A percentile compares a stretch with the other conserved stretches of the same genome.
Conservation (phyloP, 2,888 invertebrate species). For the Apomyelois bistriatella region DNA sequence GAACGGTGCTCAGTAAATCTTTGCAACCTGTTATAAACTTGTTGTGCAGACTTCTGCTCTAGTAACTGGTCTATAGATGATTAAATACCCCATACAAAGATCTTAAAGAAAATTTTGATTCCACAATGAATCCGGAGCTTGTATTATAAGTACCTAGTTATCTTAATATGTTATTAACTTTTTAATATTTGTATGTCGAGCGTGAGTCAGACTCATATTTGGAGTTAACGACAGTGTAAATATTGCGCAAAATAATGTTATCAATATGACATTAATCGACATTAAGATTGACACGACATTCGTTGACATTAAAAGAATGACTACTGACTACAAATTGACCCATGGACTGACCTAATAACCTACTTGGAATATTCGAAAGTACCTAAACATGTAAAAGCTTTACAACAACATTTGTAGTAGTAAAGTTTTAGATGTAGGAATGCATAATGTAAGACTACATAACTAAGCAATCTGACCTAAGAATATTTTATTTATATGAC, state of each 20-base stretch:
- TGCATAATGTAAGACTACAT: background rate
- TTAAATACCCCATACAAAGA: no score
- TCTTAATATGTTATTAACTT: no score
- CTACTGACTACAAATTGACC: background rate
- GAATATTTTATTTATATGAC: background rate
- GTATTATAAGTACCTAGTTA: no score
- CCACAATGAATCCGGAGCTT: no score
- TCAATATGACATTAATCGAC: conserved; percentile 3
- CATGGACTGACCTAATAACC: background rate
- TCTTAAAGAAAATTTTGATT: no score
- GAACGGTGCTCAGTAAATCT: conserved; percentile 39
- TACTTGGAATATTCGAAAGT: background rate
- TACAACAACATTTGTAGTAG: background rate
- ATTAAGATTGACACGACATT: background rate
- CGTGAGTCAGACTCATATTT: background rate
- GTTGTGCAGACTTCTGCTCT: conserved; percentile 8
- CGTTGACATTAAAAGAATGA: background rate
- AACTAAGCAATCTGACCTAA: background rate
- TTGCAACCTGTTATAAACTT: conserved; percentile 42
- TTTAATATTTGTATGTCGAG: background rate
- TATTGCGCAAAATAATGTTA: conserved; percentile 1
- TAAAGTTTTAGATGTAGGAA: background rate
- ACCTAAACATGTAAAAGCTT: background rate
- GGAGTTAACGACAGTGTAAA: background rate
- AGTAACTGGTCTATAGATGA: background rate